phyloP scores from a whole-genome alignment of 2,888 invertebrate genomes.

The Hyposoter dolosus region DNA sequence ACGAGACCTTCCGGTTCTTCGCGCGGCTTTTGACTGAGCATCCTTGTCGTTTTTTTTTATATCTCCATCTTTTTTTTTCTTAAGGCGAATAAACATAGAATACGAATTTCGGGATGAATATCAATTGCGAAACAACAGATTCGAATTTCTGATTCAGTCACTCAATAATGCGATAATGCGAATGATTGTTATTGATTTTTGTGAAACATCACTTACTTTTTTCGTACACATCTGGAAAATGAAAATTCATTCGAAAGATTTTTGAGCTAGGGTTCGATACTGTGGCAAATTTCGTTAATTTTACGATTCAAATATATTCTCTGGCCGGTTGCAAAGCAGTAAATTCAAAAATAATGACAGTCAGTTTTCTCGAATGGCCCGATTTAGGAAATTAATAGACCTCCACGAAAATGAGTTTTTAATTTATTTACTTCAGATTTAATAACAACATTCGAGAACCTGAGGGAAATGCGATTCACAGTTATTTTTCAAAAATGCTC shows the following conservation, averaged over 20 bases:
- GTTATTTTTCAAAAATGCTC: neutral
- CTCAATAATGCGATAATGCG: neutral
- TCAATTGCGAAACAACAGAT: neutral
- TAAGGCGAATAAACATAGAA: neutral
- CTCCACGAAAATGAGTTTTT: neutral
- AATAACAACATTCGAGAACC: neutral
- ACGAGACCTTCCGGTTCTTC: constrained; percentile 31
- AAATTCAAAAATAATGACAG: neutral
- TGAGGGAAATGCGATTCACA: neutral
- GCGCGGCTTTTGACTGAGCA: neutral
- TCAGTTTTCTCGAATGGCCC: neutral
- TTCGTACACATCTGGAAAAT: neutral
- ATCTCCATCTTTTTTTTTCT: neutral
- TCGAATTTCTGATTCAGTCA: neutral
- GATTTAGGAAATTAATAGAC: neutral
- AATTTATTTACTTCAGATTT: neutral
- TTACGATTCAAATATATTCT: neutral
- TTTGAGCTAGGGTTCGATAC: neutral
- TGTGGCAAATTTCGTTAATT: neutral
- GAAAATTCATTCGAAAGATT: neutral
- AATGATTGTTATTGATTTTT: neutral
- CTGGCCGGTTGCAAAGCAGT: neutral
- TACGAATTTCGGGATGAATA: neutral
- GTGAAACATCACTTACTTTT: neutral
- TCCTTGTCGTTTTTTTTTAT: neutral